Percentiles rank a stretch among this genome's conserved stretches.
phyloP scores from a whole-genome alignment of 2,888 invertebrate species.

The Catocala fraxini region DNA sequence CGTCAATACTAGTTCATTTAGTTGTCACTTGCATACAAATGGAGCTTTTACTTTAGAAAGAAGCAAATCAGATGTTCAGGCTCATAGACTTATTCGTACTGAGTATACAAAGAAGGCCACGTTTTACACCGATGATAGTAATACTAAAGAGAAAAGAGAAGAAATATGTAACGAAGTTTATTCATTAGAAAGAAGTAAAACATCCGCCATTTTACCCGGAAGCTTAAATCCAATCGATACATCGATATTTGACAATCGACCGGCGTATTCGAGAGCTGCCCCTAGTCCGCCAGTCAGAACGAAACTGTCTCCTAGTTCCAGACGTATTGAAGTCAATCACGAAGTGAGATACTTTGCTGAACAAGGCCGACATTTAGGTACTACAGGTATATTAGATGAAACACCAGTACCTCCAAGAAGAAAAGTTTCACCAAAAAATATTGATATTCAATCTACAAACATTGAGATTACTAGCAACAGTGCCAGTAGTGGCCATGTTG shows the following conservation, averaged over 20 bases:
- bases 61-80: constrained; percentile 81
- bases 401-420: constrained; percentile 77
- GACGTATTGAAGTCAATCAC: constrained; percentile 57
- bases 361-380: constrained; percentile 66
- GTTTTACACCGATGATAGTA: constrained; percentile 71
- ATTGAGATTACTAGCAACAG: constrained; percentile 41
- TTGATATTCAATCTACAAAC: constrained; percentile 51
- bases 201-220: constrained; percentile 69
- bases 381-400: constrained; percentile 72
- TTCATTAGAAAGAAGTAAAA: constrained; percentile 78
- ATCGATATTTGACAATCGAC: constrained; percentile 79
- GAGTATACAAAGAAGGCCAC: constrained; percentile 69
- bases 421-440: constrained; percentile 73
- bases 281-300: constrained; percentile 82
- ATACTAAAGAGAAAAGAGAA: constrained; percentile 47
- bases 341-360: constrained; percentile 66
- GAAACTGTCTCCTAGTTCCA: constrained; percentile 71
- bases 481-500: constrained; percentile 46
- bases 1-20: constrained; percentile 77
- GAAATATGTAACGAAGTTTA: constrained; percentile 59
- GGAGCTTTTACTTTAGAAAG: constrained; percentile 78
- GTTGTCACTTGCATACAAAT: constrained; percentile 81
- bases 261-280: constrained; percentile 75
- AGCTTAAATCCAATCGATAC: constrained; percentile 64
- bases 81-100: constrained; percentile 66